Evolutionary conservation across 1,140 invertebrate genomes (phyloP).

Genomic region (Drosophila santomea): DNA sequence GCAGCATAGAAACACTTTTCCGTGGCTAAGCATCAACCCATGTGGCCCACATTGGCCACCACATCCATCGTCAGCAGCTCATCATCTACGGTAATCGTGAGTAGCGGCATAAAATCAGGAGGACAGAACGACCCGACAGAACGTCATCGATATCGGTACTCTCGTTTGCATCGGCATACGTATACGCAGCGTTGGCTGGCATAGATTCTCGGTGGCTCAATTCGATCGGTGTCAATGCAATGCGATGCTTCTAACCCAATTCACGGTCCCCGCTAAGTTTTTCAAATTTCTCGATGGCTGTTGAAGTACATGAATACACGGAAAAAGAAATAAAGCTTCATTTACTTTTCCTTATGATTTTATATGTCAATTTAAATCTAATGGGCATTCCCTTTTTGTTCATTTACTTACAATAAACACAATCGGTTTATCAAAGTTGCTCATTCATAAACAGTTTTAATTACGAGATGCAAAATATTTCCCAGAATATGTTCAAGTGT

Average conservation of each 20-base stretch:
- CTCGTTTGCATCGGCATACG: constrained; percentile 59
- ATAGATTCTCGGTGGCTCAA: constrained; percentile 67
- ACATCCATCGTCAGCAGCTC: constrained; percentile 25
- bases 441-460: too few species aligned
- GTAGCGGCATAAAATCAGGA: constrained; percentile 21
- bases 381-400: too few species aligned
- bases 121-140: constrained; percentile 33
- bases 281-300: constrained; percentile 18
- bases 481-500: not conserved
- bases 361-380: too few species aligned
- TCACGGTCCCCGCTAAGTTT: constrained; percentile 37
- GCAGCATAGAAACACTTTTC: constrained; percentile 50
- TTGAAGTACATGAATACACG: not conserved
- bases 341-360: too few species aligned
- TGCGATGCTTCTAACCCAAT: constrained; percentile 76
- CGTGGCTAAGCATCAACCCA: constrained; percentile 12
- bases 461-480: not conserved
- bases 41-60: constrained; percentile 53
- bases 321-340: not conserved
- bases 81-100: constrained; percentile 38
- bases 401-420: too few species aligned
- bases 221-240: constrained; percentile 60
- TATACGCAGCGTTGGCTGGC: constrained; percentile 37
- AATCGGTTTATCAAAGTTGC: too few species aligned
- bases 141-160: constrained; percentile 42